Evolutionary conservation across 2,888 invertebrate species (phyloP), one percentile per base, ranked within the genome.

Genomic region (Tetramorium bicarinatum): DNA sequence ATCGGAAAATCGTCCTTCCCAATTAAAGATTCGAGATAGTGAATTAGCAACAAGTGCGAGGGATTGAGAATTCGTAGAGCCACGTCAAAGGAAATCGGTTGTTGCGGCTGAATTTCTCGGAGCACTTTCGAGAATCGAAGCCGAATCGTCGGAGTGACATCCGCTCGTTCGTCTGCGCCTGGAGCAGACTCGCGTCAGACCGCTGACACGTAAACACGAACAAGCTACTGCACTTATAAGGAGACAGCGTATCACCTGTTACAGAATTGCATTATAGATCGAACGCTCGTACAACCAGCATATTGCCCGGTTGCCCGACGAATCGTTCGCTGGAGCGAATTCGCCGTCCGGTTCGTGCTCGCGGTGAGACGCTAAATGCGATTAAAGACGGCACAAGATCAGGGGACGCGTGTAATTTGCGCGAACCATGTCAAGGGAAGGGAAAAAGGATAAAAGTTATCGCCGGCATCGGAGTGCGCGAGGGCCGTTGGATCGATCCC

Each of bases 21-120:
- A 3, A 15, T 47, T 15, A 41, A 9, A 18, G 25, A 52, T 66
- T 52, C 21, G 13, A 6, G 54, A 52, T 44, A 54, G 13, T 29
- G 54, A 54, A 67, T 77, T 52, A 67, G 77, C 69, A 41, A 77
- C 77, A 77, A 77, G 77, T 52, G n/a, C 54, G 54, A 52, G 21
- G 11, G 11, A n/a, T 18, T 7, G 34, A 25, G 11, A 25, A 9
- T 38, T 52, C 9, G 25, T 9, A n/a, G 41, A 18, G 66, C 25
- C 3, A 66, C 47, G 62, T 38, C 25, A 7, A 9, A 25, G 25
- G 52, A 41, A n/a, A 25, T 13, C 11, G 3, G 9, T 66, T 18
- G 11, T 29, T 7, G 18, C 15, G 15, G 13, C 11, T 15, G 7
- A 38, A 18, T 59, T 29, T 21, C 21, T 6, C 29, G 21, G 3